Percentiles rank a stretch among this genome's conserved stretches.
phyloP scores from a whole-genome alignment of 2,113 vertebrate species.

The Rhinogobius similis region DNA sequence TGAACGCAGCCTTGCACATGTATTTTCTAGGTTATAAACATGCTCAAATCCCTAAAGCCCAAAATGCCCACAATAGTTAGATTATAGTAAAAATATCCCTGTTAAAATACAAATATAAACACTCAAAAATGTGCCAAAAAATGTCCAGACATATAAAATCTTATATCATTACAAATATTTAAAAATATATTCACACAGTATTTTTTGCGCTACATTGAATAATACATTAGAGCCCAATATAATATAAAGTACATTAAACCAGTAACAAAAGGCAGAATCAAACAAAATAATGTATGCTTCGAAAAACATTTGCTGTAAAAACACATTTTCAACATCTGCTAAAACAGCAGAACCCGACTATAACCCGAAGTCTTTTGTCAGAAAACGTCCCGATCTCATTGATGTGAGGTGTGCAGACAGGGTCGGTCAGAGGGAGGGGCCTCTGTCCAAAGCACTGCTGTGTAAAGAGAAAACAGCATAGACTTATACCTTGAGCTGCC shows the following conservation, averaged over 20 bases:
- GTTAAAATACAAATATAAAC: neutral
- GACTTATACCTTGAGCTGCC: neutral
- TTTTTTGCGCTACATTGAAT: neutral
- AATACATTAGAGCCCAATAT: neutral
- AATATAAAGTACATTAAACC: neutral
- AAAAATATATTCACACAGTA: neutral
- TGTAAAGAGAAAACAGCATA: slow-evolving; percentile 5
- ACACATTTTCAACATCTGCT: neutral
- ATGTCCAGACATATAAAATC: neutral
- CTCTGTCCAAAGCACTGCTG: neutral
- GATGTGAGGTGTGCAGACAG: slow-evolving; percentile 16
- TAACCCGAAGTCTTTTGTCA: neutral
- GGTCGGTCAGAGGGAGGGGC: slow-evolving; percentile 12
- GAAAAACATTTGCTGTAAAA: neutral
- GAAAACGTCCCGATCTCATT: slow-evolving; percentile 1
- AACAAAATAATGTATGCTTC: neutral
- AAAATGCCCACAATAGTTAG: neutral
- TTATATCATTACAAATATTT: neutral
- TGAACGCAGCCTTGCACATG: neutral
- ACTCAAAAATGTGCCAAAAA: neutral
- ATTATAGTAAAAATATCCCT: neutral
- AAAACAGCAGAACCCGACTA: slow-evolving; percentile 10
- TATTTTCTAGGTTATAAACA: neutral
- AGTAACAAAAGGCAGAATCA: neutral
- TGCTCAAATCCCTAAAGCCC: neutral